These are phyloP conservation scores for Thamnaconus septentrionalis DNA, from an alignment of 2,113 vertebrate species.

Conservation along the genomic window DNA sequence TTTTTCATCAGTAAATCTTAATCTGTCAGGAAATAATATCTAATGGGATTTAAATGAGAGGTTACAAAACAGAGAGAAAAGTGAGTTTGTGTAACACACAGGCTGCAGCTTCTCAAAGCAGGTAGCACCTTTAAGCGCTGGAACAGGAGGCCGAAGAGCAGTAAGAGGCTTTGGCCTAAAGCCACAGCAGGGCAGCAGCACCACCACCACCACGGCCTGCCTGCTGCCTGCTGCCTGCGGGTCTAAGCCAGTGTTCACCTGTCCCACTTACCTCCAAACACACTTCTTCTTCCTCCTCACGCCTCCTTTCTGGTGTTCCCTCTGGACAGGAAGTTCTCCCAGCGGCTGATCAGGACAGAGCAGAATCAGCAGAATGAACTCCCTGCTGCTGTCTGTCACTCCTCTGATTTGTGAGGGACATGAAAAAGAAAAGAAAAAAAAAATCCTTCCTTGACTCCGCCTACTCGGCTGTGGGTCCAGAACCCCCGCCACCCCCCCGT, in stretches of 20 bases:
- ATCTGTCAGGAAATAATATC: no score
- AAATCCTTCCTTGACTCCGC: background rate
- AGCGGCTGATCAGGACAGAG: background rate
- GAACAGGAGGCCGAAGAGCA: slow-evolving; percentile 32
- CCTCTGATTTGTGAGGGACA: background rate
- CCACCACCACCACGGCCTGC: slow-evolving; percentile 22
- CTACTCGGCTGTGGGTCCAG: background rate
- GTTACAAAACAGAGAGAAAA: no score
- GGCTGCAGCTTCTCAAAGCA: no score
- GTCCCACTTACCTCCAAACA: slow-evolving; percentile 53
- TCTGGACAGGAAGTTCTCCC: background rate
- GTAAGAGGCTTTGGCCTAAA: slow-evolving; percentile 79
- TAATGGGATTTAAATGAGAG: no score
- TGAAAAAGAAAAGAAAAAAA: no score
- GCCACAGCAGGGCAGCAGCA: slow-evolving; percentile 27
- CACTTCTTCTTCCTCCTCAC: slow-evolving; percentile 12
- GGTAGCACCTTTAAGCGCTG: slow-evolving; percentile 49
- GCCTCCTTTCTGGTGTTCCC: background rate
- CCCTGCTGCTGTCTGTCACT: background rate
- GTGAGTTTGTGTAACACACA: no score
- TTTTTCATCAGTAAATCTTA: no score
- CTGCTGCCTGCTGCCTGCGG: background rate
- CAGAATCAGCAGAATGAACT: background rate
- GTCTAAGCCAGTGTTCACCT: slow-evolving; percentile 42
- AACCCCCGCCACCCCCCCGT: background rate